Base-by-base conservation (phyloP, 1,140 invertebrate genomes). In the Scaptomyza montana region DNA sequence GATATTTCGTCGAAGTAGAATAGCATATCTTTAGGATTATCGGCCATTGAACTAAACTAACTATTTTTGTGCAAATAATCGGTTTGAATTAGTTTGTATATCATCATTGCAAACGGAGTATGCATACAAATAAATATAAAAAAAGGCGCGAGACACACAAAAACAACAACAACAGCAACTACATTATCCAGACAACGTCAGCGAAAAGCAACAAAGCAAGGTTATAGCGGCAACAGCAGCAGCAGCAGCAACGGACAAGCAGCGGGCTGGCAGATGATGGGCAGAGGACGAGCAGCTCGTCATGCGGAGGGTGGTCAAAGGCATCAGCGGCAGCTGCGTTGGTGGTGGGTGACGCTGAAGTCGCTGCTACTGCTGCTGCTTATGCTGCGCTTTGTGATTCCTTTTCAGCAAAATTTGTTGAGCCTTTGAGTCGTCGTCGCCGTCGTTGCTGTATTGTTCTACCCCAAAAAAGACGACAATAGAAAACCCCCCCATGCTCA, bases 331-430 rank as follows among this genome's bases (percentile, higher is more conserved):
- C 74, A 50, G 51, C 77, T 69, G 64, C 65, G 62, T 66, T 54
- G 74, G 68, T 76, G 74, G 74, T 76, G 72, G 77, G 69, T 86
- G 78, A 79, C 73, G 80, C 76, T 74, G 56, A 43, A 39, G 73
- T 63, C 65, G 67, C 60, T 68, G 68, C 7, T 30, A 30, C 54
- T 59, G 65, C 45, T 50, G 69, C 61, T 74, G 69, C 64, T 77
- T 30, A 3, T 30, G 28, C 68, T 73, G 70, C 77, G 74, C 74
- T 77, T 87, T 74, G 84, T 74, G 79, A 82, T 89, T 87, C 77
- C 82, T 80, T 87, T 89, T 87, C 65, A 82, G 72, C 45, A 69
- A 87, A 87, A 89, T 87, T 87, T 87, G 82, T 87, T 87, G 82
- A 89, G 82, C 82, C 82, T 89, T 74, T 81, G 67, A 57, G 56